Evolutionary conservation across 2,797 vertebrate genomes (phyloP).

Genomic region (Spinibarbus caldwelli): DNA sequence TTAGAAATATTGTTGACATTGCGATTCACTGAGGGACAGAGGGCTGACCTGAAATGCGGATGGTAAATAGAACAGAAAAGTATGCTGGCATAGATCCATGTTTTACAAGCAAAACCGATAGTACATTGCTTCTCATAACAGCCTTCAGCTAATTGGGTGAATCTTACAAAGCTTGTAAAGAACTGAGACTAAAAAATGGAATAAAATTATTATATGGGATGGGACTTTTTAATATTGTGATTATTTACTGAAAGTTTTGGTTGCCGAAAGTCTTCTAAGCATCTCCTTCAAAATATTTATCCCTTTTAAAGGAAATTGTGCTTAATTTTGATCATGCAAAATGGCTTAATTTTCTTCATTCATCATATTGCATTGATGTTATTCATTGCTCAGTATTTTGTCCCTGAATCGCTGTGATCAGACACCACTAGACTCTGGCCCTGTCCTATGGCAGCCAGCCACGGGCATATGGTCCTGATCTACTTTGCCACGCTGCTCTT

Average conservation of each 20-base stretch:
- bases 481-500: slow-evolving; percentile 22
- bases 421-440: neutral
- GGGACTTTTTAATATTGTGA: neutral
- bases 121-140: neutral
- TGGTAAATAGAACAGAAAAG: neutral
- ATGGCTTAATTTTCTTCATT: too few species aligned
- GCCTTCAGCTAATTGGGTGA: neutral
- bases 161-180: neutral
- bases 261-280: neutral
- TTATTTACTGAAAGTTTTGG: neutral
- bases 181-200: neutral
- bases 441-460: neutral
- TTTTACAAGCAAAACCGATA: neutral
- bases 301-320: neutral
- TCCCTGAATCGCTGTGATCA: neutral
- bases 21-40: neutral
- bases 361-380: neutral
- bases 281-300: neutral
- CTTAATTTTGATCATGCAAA: neutral
- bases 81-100: neutral
- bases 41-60: slow-evolving; percentile 8
- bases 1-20: slow-evolving; percentile 29
- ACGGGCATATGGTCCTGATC: slow-evolving; percentile 27
- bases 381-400: neutral
- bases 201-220: neutral